Conservation (phyloP, 1,140 invertebrate genomes). For the Drosophila lacteicornis region DNA sequence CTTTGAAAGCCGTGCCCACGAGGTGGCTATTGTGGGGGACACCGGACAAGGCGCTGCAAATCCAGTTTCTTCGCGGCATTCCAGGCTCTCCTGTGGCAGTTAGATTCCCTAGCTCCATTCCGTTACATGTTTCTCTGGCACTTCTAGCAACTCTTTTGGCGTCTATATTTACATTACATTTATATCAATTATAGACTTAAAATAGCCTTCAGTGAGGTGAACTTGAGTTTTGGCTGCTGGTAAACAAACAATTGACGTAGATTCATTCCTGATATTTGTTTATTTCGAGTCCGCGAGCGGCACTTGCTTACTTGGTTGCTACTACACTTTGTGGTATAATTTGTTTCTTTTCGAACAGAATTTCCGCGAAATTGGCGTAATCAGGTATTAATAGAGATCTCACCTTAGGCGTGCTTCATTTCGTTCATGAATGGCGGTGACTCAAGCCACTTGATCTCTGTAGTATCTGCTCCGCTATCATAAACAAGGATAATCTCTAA, state of each 20-base stretch:
- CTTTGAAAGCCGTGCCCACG: constrained; percentile 12
- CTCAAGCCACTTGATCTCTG: constrained; percentile 20
- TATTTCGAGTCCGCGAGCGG: constrained; percentile 6
- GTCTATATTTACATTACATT: background rate
- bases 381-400: constrained; percentile 13
- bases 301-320: too few relatives aligned
- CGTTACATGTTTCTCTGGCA: background rate
- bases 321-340: constrained; percentile 6
- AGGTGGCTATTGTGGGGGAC: background rate
- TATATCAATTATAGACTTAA: background rate
- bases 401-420: constrained; percentile 1
- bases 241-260: constrained; percentile 31
- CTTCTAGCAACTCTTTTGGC: background rate
- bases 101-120: background rate
- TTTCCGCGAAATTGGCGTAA: constrained; percentile 7
- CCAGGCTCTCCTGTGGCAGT: constrained; percentile 26
- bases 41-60: constrained; percentile 24
- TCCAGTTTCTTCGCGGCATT: constrained; percentile 63
- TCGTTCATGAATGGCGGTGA: background rate
- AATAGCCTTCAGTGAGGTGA: constrained; percentile 1
- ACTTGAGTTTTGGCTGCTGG: background rate
- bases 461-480: constrained; percentile 26
- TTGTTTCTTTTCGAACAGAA: constrained; percentile 1
- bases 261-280: constrained; percentile 21
- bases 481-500: constrained; percentile 32